Percentiles rank a stretch among this genome's conserved stretches.
phyloP scores from a whole-genome alignment of 1,140 invertebrate genomes.

The Caenorhabditis remanei region DNA sequence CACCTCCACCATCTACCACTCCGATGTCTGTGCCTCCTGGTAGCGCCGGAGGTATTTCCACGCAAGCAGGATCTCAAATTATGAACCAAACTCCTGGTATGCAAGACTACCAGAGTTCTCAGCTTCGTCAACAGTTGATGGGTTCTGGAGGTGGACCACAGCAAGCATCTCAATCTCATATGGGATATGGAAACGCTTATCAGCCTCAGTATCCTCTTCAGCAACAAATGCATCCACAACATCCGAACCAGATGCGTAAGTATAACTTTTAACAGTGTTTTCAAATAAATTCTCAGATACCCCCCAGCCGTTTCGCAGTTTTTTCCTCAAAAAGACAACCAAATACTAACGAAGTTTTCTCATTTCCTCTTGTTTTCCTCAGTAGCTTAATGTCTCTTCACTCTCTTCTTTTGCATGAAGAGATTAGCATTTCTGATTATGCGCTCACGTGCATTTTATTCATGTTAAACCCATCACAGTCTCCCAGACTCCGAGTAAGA shows the following conservation, averaged over 20 bases:
- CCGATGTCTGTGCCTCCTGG: not conserved
- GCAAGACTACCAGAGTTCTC: not conserved
- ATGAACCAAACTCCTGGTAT: not conserved
- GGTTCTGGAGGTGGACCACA: conserved; percentile 11
- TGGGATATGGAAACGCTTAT: not conserved
- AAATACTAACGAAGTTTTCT: not conserved
- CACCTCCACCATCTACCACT: conserved; percentile 1
- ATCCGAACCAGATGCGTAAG: conserved; percentile 9
- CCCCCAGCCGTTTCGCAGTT: not conserved
- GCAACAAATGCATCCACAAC: not conserved
- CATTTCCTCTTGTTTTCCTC: not conserved
- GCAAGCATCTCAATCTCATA: not conserved
- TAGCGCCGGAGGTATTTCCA: not conserved
- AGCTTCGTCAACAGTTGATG: conserved; percentile 40
- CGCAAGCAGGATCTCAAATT: conserved; percentile 1
- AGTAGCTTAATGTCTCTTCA: not conserved
- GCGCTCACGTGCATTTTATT: not conserved
- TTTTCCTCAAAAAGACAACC: not conserved
- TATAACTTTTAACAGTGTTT: not conserved
- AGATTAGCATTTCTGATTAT: conserved; percentile 17
- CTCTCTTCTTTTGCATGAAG: not conserved
- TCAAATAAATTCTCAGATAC: too few species aligned
- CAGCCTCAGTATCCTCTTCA: conserved; percentile 1
- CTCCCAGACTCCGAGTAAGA: too few species aligned
- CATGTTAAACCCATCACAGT: too few species aligned